Base-by-base conservation (phyloP, 2,888 invertebrate genomes). In the Carcina quercana region DNA sequence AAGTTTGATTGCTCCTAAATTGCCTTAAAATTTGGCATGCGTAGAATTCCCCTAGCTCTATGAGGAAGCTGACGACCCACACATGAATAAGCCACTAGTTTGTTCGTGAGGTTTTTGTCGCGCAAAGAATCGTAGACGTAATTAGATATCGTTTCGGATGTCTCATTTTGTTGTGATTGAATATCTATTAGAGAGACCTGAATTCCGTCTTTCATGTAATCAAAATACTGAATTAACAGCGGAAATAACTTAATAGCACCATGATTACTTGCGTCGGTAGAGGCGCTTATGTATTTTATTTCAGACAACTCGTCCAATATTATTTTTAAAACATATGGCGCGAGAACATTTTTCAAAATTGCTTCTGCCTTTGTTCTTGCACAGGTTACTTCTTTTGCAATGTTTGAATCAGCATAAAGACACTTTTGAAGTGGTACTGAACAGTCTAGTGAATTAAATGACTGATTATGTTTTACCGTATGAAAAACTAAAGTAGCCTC, bases 231-330 rank as follows among this genome's bases (percentile, higher is more conserved):
- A 11, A 56, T 42, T n/a, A 55, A 12, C 6, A 50, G 35, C 3
- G 52, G 54, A 34, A 53, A 51, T 26, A 50, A 35, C 37, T 52
- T 43, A 34, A 37, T 30, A 4, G 40, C 25, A 11, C 47, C 50
- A 26, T 57, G 47, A 39, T 56, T 53, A 17, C 50, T 52, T 10
- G 47, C 43, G 35, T 58, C 50, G 13, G 47, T 47, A 10, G 40
- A 38, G 15, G 50, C 35, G 20, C 48, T 42, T 6, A 48, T 28
- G 36, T 22, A 59, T 14, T 32, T 26, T 7, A 49, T 34, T 26
- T 44, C 37, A 39, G 41, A 4, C 13, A 51, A 36, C 25, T 22
- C 40, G 14, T 27, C 11, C 32, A 31, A 8, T 11, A 43, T 10
- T 12, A 39, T 13, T 38, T 38, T 29, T 13, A 45, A 29, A 24